phyloP scores from a whole-genome alignment of 2,113 vertebrate species.

The Calonectris borealis region DNA sequence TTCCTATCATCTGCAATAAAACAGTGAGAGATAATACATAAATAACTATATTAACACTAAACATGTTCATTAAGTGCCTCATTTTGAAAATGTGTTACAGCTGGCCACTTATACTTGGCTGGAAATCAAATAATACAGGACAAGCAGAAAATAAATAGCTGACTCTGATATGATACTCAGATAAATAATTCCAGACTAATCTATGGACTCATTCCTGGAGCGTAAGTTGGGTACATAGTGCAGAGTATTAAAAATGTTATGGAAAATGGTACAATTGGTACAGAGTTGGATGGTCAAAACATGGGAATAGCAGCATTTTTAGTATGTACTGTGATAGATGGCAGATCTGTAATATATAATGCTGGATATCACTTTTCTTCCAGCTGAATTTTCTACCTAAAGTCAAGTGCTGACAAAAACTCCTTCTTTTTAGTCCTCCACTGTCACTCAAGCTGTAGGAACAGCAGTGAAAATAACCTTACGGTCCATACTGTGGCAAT shows the following conservation, averaged over 20 bases:
- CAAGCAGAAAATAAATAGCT: conserved; percentile 37
- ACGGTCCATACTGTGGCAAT: background rate
- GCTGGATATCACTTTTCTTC: background rate
- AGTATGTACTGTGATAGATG: fast-evolving
- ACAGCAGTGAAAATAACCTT: background rate
- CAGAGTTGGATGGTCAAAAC: background rate
- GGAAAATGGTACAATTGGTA: fast-evolving
- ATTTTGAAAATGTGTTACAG: conserved; percentile 62
- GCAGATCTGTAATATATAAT: background rate
- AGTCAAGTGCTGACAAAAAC: background rate
- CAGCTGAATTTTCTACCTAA: background rate
- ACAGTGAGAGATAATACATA: conserved; percentile 38
- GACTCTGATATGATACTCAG: background rate
- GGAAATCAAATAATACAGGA: conserved; percentile 42
- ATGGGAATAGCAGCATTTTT: background rate
- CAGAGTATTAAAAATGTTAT: background rate
- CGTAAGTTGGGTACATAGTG: fast-evolving
- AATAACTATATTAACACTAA: conserved; percentile 59
- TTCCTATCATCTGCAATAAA: conserved; percentile 58
- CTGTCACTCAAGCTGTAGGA: background rate
- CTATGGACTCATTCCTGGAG: background rate
- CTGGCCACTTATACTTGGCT: conserved; percentile 55
- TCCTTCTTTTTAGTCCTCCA: background rate
- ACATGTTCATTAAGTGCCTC: conserved; percentile 55
- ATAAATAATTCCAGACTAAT: conserved; percentile 5